Conservation (phyloP, 2,797 vertebrate species). For the Crax fasciolata region DNA sequence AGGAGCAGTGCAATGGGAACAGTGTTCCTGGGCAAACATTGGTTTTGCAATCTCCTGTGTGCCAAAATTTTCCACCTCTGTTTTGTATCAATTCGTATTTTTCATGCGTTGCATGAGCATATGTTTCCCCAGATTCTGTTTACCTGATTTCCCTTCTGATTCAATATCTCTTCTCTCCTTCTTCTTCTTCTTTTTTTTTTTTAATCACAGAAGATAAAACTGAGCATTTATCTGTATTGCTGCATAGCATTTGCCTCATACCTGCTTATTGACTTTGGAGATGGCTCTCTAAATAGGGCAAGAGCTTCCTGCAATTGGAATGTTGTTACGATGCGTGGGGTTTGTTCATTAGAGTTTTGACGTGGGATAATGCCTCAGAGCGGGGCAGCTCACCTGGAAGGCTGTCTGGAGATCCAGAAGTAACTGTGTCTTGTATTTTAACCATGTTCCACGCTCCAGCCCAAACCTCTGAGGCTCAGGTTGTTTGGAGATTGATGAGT, state of each 20-base stretch:
- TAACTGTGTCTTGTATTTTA: not conserved
- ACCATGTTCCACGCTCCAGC: not conserved
- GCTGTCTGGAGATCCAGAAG: not conserved
- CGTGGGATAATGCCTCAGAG: not conserved
- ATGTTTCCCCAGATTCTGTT: conserved; percentile 63
- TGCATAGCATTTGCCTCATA: conserved; percentile 8
- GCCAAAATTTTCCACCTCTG: conserved; percentile 47
- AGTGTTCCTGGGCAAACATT: not conserved
- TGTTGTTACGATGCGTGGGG: not conserved
- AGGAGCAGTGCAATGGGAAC: not conserved
- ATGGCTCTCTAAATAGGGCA: conserved; percentile 22
- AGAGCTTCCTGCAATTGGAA: not conserved
- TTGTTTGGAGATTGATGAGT: not conserved
- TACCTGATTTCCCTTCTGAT: conserved; percentile 55
- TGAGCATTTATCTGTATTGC: conserved; percentile 33
- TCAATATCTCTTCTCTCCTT: conserved; percentile 39
- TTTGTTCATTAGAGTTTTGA: conserved; percentile 13
- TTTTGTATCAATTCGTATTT: conserved; percentile 23
- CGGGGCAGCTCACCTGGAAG: not conserved
- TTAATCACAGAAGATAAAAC: not conserved
- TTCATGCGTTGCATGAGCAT: conserved; percentile 33
- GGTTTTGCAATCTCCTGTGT: conserved; percentile 22
- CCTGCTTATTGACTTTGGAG: conserved; percentile 19
- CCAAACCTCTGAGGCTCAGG: not conserved
- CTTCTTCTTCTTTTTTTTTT: not conserved